Evolutionary conservation across 1,140 invertebrate genomes (phyloP).

Genomic region (Spodoptera frugiperda): DNA sequence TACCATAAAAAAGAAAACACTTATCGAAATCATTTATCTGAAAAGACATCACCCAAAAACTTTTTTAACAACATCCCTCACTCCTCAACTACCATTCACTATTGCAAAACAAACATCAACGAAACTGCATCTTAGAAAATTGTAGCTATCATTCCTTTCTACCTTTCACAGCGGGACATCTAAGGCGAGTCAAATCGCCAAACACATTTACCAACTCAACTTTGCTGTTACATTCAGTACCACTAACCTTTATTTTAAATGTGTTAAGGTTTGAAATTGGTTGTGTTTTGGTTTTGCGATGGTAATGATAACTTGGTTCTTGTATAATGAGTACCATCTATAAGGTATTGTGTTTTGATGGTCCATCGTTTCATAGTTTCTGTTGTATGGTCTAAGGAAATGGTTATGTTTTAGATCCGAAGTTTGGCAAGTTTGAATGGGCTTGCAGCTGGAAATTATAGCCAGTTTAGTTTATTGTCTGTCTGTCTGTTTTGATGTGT

Average conservation of each 20-base stretch:
- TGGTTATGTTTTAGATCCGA: constrained; percentile 76
- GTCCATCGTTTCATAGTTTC: constrained; percentile 75
- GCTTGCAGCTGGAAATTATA: constrained; percentile 66
- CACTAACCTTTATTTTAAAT: constrained; percentile 42
- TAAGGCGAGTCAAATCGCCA: constrained; percentile 64
- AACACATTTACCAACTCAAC: constrained; percentile 53
- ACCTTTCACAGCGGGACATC: constrained; percentile 79
- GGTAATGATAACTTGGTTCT: constrained; percentile 47
- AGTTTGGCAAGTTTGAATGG: constrained; percentile 69
- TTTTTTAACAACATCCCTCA: no score
- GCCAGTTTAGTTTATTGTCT: constrained; percentile 54
- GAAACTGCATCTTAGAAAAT: constrained; percentile 69
- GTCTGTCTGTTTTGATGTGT: background rate
- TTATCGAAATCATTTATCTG: no score
- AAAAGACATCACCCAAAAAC: no score
- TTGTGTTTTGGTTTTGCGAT: background rate
- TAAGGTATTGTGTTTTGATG: constrained; percentile 85
- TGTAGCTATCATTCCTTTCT: constrained; percentile 67
- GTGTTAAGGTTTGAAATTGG: constrained; percentile 49
- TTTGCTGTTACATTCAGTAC: constrained; percentile 14
- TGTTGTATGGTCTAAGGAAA: constrained; percentile 79
- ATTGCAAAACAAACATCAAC: background rate
- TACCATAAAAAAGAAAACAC: no score
- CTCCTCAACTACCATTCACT: no score
- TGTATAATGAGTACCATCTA: constrained; percentile 79